Evolutionary conservation across 2,113 vertebrate species (phyloP).

Genomic region (Entomyzon cyanotis): DNA sequence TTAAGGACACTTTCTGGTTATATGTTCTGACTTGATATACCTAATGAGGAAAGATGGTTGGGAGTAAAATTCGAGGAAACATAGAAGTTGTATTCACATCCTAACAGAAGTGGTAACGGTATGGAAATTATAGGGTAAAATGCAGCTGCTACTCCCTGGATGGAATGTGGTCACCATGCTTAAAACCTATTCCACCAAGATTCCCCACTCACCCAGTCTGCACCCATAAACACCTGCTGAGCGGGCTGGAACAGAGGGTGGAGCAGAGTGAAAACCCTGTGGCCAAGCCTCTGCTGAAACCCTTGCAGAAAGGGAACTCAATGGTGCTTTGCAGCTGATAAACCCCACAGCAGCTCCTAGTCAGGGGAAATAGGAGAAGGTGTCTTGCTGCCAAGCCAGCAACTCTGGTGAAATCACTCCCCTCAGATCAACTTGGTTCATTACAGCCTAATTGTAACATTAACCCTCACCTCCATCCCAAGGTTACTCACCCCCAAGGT

Average conservation of each 20-base stretch:
- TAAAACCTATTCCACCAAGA: background rate
- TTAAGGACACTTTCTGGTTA: background rate
- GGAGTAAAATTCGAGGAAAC: background rate
- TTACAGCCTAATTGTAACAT: background rate
- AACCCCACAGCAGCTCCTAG: background rate
- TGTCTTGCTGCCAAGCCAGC: background rate
- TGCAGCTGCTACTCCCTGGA: background rate
- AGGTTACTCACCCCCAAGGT: background rate
- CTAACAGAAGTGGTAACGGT: background rate
- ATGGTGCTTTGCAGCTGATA: background rate
- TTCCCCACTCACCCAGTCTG: background rate
- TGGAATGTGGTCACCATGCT: background rate
- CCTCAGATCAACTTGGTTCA: background rate
- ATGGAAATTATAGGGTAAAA: background rate
- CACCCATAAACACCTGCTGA: background rate
- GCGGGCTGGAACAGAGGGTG: background rate
- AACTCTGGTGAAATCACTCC: rapidly evolving
- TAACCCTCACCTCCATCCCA: background rate
- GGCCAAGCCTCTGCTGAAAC: background rate
- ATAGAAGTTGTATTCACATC: background rate
- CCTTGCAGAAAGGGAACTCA: background rate
- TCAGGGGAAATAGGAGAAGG: background rate
- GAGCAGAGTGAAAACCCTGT: background rate
- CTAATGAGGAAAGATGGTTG: background rate
- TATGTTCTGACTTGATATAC: background rate